phyloP scores from a whole-genome alignment of 2,113 vertebrate species.

The Eulemur macaco region DNA sequence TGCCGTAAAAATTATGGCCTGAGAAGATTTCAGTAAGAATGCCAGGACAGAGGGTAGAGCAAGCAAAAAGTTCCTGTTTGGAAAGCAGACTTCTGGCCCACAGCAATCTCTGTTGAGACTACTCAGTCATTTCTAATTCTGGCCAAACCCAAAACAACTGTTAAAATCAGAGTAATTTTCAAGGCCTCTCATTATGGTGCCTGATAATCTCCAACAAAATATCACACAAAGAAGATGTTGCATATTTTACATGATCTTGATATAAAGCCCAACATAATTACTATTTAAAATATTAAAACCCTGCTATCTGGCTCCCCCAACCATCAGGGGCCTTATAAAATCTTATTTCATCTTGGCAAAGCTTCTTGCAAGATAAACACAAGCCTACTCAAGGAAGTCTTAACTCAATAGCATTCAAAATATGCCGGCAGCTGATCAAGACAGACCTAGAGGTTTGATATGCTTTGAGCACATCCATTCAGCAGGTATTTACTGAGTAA shows the following conservation, averaged over 20 bases:
- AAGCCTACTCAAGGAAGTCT: conserved; percentile 56
- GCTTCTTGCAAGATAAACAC: conserved; percentile 66
- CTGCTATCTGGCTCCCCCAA: background rate
- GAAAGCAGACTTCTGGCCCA: background rate
- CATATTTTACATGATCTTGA: conserved; percentile 3
- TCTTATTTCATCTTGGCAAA: conserved; percentile 61
- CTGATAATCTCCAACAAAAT: conserved; percentile 15
- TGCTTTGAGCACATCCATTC: background rate
- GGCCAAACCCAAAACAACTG: background rate
- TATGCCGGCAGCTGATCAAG: background rate
- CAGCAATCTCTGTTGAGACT: background rate
- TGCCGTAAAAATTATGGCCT: background rate
- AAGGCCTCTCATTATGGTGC: background rate
- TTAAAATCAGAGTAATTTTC: background rate
- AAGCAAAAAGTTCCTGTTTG: background rate
- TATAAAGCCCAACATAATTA: conserved; percentile 40
- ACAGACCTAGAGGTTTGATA: background rate
- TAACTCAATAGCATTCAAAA: conserved; percentile 57
- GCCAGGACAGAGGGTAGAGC: background rate
- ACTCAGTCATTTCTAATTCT: background rate
- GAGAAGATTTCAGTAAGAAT: background rate
- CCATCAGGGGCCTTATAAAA: conserved; percentile 46
- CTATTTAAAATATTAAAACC: conserved; percentile 52
- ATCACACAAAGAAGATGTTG: background rate
- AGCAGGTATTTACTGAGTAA: background rate